These are phyloP conservation scores for Alauda arvensis DNA, from an alignment of 2,797 vertebrate species.

Conservation along the genomic window DNA sequence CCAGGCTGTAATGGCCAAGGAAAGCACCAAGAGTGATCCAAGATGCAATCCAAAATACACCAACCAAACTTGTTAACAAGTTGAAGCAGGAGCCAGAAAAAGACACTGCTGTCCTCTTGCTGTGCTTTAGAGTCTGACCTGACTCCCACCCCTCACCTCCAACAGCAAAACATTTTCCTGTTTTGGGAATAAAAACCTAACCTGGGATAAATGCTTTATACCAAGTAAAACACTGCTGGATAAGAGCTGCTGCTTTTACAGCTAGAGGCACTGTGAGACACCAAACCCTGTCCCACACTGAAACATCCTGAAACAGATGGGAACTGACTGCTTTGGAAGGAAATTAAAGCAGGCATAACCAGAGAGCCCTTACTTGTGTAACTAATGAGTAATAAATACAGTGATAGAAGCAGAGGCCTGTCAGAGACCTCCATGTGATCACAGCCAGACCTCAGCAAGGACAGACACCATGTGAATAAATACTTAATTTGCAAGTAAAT, in stretches of 20 bases:
- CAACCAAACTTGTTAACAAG: background rate
- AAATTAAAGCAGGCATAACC: background rate
- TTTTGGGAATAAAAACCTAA: too few relatives aligned
- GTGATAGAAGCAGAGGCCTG: background rate
- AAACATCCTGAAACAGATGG: background rate
- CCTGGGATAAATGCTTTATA: background rate
- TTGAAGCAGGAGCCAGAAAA: background rate
- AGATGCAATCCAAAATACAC: background rate
- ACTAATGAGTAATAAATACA: background rate
- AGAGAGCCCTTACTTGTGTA: background rate
- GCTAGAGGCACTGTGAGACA: background rate
- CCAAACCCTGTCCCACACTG: accelerated
- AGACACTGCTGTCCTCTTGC: accelerated
- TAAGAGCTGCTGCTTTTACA: background rate
- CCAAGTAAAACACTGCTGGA: background rate
- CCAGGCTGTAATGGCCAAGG: background rate
- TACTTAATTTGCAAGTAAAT: slow-evolving; percentile 55
- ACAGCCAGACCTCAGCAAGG: slow-evolving; percentile 16
- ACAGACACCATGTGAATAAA: slow-evolving; percentile 55
- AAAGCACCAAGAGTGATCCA: background rate
- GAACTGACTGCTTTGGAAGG: background rate
- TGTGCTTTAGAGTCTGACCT: background rate
- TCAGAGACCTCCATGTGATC: background rate
- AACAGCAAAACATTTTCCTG: background rate
- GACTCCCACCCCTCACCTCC: background rate